Conservation (phyloP, 2,797 vertebrate genomes). For the Poeciliopsis gracilis region DNA sequence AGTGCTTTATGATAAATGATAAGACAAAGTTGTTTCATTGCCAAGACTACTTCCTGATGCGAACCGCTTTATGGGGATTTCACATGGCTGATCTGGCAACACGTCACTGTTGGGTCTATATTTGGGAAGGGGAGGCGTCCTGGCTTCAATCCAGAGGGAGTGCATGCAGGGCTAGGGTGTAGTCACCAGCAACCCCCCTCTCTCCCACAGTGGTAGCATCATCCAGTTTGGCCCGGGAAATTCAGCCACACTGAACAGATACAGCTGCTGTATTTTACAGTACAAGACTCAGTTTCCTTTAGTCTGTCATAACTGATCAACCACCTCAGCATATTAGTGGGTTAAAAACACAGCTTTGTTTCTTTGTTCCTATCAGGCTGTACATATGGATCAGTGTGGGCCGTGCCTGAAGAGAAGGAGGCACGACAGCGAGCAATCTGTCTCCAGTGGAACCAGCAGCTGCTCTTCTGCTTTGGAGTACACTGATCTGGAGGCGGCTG, state of each 20-base stretch:
- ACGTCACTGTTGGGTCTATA: conserved; percentile 80
- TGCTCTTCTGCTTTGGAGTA: conserved; percentile 81
- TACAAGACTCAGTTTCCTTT: neutral
- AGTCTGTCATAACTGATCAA: neutral
- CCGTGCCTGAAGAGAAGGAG: conserved; percentile 86
- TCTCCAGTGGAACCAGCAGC: conserved; percentile 62
- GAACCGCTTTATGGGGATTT: conserved; percentile 75
- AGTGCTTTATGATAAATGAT: conserved; percentile 5
- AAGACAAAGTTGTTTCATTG: conserved; percentile 39
- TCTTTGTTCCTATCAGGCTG: conserved; percentile 74
- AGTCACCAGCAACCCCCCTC: conserved; percentile 56
- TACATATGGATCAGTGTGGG: conserved; percentile 84
- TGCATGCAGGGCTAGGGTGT: conserved; percentile 69
- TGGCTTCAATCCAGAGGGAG: conserved; percentile 62
- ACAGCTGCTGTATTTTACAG: conserved; percentile 27
- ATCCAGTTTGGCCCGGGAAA: conserved; percentile 39
- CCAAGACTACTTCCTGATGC: conserved; percentile 68
- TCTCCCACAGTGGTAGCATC: conserved; percentile 34
- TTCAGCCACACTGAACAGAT: conserved; percentile 35
- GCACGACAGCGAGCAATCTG: conserved; percentile 87
- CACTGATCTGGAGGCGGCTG: conserved; percentile 95
- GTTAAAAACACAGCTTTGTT: conserved; percentile 4
- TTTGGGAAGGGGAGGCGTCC: conserved; percentile 81
- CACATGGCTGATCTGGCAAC: conserved; percentile 76
- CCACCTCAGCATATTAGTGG: neutral